Percentiles rank a stretch among this genome's conserved stretches.
These are phyloP conservation scores for Okapia johnstoni DNA, from an alignment of 2,113 vertebrate species.

Conservation along the genomic window DNA sequence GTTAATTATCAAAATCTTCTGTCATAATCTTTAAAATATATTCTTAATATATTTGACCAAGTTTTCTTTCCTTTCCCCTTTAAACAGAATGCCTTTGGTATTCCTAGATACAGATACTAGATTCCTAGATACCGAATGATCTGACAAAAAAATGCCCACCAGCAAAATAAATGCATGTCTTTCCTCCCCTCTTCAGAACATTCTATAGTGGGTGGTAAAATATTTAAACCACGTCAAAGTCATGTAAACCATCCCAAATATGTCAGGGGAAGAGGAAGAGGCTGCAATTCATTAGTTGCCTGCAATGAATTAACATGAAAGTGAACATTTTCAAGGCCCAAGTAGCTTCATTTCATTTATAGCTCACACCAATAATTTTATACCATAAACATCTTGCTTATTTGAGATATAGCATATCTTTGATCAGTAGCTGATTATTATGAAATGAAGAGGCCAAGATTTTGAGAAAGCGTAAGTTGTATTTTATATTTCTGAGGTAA, in stretches of 20 bases:
- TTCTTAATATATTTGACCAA: not conserved
- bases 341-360: constrained; percentile 67
- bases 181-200: constrained; percentile 65
- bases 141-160: not conserved
- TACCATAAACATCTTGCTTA: constrained; percentile 56
- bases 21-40: not conserved
- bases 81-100: not conserved
- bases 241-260: constrained; percentile 86
- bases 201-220: constrained; percentile 79
- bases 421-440: constrained; percentile 22
- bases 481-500: not conserved
- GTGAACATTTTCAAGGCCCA: constrained; percentile 59
- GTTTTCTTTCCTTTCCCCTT: not conserved
- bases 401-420: constrained; percentile 52
- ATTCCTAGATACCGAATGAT: not conserved
- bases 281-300: constrained; percentile 60
- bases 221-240: constrained; percentile 85
- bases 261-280: constrained; percentile 76
- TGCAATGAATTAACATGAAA: constrained; percentile 62
- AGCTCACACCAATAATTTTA: constrained; percentile 24
- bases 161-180: constrained; percentile 27
- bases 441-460: constrained; percentile 14
- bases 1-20: not conserved
- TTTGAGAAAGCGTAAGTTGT: not conserved
- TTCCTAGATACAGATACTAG: not conserved